A percentile compares a stretch with the other conserved stretches of the same genome.
Conservation (phyloP, 2,797 vertebrate genomes). For the Enteromius fasciolatus region DNA sequence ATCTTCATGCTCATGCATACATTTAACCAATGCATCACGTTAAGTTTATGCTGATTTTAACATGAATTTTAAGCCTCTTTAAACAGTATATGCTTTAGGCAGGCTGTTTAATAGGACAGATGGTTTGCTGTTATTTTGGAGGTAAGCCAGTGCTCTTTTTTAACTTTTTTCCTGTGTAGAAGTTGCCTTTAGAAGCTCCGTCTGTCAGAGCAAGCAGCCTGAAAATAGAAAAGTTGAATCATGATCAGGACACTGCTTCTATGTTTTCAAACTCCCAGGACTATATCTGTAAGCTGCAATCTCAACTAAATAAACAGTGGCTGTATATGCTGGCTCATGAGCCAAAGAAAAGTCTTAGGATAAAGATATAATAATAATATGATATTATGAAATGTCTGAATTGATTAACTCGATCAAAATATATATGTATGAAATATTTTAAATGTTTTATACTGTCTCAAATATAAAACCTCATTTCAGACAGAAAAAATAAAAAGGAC, state of each 20-base stretch:
- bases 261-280: slow-evolving; percentile 7
- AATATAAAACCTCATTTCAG: slow-evolving; percentile 1
- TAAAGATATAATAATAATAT: too few relatives aligned
- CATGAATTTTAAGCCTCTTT: background rate
- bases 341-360: too few relatives aligned
- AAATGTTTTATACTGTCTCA: background rate
- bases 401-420: background rate
- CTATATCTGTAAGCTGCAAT: background rate
- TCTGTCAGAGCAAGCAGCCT: slow-evolving; percentile 46
- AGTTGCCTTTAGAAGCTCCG: slow-evolving; percentile 45
- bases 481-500: background rate
- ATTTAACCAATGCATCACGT: background rate
- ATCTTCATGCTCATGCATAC: background rate
- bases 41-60: slow-evolving; percentile 4
- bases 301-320: background rate
- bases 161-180: slow-evolving; percentile 36
- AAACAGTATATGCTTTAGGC: slow-evolving; percentile 13
- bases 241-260: background rate
- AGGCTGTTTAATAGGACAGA: slow-evolving; percentile 46
- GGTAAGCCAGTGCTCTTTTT: slow-evolving; percentile 29
- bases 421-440: background rate
- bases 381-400: background rate
- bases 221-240: slow-evolving; percentile 8
- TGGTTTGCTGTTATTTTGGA: slow-evolving; percentile 52
- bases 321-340: background rate